Evolutionary conservation across 2,113 vertebrate genomes (phyloP).

Genomic region (Gadus macrocephalus): DNA sequence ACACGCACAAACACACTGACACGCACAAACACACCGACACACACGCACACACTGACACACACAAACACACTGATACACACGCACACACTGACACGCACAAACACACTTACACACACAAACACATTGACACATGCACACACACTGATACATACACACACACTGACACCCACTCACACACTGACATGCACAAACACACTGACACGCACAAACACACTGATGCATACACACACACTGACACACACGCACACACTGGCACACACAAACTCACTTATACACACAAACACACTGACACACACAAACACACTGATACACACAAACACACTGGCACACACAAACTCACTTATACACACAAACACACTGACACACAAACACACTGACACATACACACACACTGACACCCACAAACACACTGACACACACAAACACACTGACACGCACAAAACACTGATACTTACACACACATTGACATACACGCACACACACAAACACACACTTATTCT

Average conservation of each 20-base stretch:
- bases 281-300: not conserved
- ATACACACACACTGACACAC: too few relatives aligned
- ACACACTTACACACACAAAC: too few relatives aligned
- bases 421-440: not conserved
- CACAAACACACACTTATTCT: not conserved
- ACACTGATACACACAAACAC: not conserved
- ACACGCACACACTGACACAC: not conserved
- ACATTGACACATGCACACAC: not conserved
- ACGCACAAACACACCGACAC: not conserved
- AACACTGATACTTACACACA: not conserved
- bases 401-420: not conserved
- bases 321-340: slow-evolving; percentile 14
- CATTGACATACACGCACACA: not conserved
- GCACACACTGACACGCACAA: too few relatives aligned
- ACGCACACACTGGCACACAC: too few relatives aligned
- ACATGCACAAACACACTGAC: not conserved
- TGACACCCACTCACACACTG: slow-evolving; percentile 2
- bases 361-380: too few relatives aligned
- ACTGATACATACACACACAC: not conserved
- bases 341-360: slow-evolving; percentile 41
- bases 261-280: slow-evolving; percentile 2
- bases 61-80: too few relatives aligned
- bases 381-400: not conserved
- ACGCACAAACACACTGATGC: not conserved
- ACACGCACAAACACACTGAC: too few relatives aligned